Conservation (phyloP, 2,888 invertebrate genomes). For the Rhingia campestris region DNA sequence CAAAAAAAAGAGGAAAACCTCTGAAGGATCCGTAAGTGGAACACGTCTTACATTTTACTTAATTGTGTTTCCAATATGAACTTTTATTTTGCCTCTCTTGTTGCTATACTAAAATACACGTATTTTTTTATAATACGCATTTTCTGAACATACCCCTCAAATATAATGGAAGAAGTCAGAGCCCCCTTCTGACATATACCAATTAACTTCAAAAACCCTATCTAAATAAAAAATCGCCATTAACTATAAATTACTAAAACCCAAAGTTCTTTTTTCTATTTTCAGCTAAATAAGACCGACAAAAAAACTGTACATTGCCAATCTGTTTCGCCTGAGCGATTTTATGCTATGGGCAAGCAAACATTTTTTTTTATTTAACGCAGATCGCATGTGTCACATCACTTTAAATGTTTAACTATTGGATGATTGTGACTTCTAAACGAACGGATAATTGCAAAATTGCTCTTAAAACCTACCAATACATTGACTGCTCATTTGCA, state of each 20-base stretch:
- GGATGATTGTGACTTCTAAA: constrained; percentile 53
- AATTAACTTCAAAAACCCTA: no score
- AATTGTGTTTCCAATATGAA: no score
- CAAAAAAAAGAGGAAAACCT: no score
- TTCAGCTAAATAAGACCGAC: background rate
- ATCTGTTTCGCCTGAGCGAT: constrained; percentile 50
- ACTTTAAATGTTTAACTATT: constrained; percentile 58
- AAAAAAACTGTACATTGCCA: constrained; percentile 45
- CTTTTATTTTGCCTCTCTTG: no score
- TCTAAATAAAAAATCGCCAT: no score
- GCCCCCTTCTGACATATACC: no score
- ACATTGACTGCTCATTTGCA: constrained; percentile 2
- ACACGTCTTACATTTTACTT: no score
- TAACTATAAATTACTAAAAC: background rate
- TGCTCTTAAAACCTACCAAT: constrained; percentile 41
- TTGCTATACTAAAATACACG: no score
- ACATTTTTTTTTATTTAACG: constrained; percentile 7
- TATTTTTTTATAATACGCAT: no score
- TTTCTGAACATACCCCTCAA: no score
- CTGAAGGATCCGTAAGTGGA: no score
- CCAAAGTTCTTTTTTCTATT: background rate
- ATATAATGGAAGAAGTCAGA: no score
- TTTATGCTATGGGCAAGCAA: constrained; percentile 21
- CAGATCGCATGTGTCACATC: constrained; percentile 62
- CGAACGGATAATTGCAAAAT: constrained; percentile 64